Percentiles rank a stretch among this genome's conserved stretches.
These are phyloP conservation scores for Petroica traversi DNA, from an alignment of 2,113 vertebrate species.

Conservation along the genomic window DNA sequence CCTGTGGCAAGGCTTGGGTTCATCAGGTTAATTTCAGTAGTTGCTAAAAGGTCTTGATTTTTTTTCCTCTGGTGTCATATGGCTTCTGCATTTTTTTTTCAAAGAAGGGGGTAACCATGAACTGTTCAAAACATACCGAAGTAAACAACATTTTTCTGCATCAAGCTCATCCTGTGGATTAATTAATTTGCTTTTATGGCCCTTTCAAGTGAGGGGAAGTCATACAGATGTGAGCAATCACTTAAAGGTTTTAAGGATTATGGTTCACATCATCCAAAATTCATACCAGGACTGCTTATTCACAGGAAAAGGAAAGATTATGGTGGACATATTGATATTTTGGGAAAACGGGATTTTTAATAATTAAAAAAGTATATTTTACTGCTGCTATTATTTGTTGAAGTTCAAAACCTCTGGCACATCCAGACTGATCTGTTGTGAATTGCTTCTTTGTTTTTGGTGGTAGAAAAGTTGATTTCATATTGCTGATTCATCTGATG, in stretches of 20 bases:
- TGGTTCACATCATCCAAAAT: not conserved
- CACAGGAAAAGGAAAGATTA: not conserved
- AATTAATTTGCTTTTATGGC: constrained; percentile 56
- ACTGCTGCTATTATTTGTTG: not conserved
- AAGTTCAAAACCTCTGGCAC: constrained; percentile 1
- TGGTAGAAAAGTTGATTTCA: constrained; percentile 17
- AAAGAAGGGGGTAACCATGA: constrained; percentile 11
- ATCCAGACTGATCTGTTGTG: not conserved
- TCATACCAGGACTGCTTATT: not conserved
- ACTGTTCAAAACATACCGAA: constrained; percentile 33
- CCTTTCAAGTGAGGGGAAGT: constrained; percentile 19
- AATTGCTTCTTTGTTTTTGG: constrained; percentile 27
- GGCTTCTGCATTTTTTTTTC: not conserved
- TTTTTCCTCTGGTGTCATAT: constrained; percentile 21
- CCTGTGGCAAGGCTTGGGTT: constrained; percentile 28
- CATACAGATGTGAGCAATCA: constrained; percentile 3
- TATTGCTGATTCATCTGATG: constrained; percentile 17
- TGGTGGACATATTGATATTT: not conserved
- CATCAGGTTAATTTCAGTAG: constrained; percentile 46
- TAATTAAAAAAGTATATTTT: not conserved
- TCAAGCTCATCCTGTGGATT: constrained; percentile 39
- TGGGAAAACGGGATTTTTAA: not conserved
- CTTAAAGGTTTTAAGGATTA: not conserved
- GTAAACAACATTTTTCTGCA: constrained; percentile 49
- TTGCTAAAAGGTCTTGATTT: not conserved